Evolutionary conservation across 2,888 invertebrate genomes (phyloP), one percentile per base, ranked within the genome.

Genomic region (Heliconius erato): DNA sequence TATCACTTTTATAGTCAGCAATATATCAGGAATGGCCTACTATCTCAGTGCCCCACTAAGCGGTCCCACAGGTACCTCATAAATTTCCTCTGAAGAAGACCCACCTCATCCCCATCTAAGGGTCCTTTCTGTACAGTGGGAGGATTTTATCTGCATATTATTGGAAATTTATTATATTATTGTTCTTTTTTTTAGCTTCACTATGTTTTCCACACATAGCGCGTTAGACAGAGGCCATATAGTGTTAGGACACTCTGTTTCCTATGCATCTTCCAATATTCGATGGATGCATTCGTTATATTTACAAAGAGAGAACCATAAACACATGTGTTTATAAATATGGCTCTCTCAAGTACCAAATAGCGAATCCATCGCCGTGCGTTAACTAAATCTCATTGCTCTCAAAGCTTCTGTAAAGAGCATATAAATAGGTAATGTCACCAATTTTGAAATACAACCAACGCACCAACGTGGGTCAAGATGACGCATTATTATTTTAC

Each of bases 41-140:
- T 54, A 59, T 80, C 67, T 68, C 65, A 80, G 80, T 80, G 68
- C 79, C 44, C 59, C 76, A 79, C 77, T 84, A 84, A 82, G 83
- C 78, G 83, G 74, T 80, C 84, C 86, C 87, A 86, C 88, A 88
- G 87, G 88, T 87, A 87, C 78, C 78, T 63, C 74, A 87, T 88
- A 88, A 88, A 88, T 88, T 86, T 81, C 81, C 67, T 72, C 82
- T 82, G 80, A 83, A 83, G 85, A 74, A 81, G 74, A 69, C 67
- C 54, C 74, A 74, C 76, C 80, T 80, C 69, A 76, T 76, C 76
- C 80, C 67, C 74, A 84, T 81, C 79, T 79, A 65, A 67, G 82
- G 82, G 28, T 54, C 35, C 7, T 59, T 35, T 72, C 6, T 28
- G 74, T 79, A 74, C 28, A 54, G 54, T 49, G 63, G n/a, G 59